A percentile compares a stretch with the other conserved stretches of the same genome.
phyloP scores from a whole-genome alignment of 2,888 invertebrate species.

The Eulithis testata region DNA sequence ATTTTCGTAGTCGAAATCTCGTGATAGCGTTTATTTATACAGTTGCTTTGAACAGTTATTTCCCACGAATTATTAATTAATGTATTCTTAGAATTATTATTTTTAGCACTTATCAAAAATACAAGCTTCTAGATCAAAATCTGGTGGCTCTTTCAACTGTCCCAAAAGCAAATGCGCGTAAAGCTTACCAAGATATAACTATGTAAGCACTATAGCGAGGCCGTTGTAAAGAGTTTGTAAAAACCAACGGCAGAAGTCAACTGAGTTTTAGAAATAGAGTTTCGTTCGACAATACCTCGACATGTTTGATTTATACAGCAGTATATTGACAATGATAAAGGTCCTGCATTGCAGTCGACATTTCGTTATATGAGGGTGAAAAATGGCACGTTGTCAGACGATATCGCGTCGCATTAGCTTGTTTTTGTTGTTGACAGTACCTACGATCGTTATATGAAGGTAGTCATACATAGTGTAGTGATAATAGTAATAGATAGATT shows the following conservation, averaged over 20 bases:
- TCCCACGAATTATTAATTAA: too few relatives aligned
- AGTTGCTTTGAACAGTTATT: too few relatives aligned
- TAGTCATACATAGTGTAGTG: not conserved
- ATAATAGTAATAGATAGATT: not conserved
- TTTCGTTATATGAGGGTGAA: slow-evolving; percentile 72
- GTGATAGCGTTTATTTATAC: too few relatives aligned
- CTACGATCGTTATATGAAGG: slow-evolving; percentile 7
- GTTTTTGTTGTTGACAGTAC: slow-evolving; percentile 50
- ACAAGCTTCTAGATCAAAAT: too few relatives aligned
- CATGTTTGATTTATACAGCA: slow-evolving; percentile 66
- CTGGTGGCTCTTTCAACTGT: too few relatives aligned
- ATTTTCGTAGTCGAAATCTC: too few relatives aligned
- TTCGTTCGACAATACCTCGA: slow-evolving; percentile 14
- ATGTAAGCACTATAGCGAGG: too few relatives aligned
- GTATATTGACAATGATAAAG: slow-evolving; percentile 78
- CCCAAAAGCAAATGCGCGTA: too few relatives aligned
- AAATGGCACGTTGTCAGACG: slow-evolving; percentile 62
- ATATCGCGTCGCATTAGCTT: slow-evolving; percentile 57
- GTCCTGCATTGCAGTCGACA: slow-evolving; percentile 70
- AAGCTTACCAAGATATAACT: too few relatives aligned
- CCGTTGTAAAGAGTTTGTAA: not conserved
- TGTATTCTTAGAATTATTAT: too few relatives aligned
- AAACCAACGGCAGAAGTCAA: not conserved
- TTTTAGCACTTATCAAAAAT: too few relatives aligned
- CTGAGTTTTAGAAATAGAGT: slow-evolving; percentile 14